These are phyloP conservation scores for Kryptopterus vitreolus DNA, from an alignment of 2,797 vertebrate genomes.

Conservation along the genomic window DNA sequence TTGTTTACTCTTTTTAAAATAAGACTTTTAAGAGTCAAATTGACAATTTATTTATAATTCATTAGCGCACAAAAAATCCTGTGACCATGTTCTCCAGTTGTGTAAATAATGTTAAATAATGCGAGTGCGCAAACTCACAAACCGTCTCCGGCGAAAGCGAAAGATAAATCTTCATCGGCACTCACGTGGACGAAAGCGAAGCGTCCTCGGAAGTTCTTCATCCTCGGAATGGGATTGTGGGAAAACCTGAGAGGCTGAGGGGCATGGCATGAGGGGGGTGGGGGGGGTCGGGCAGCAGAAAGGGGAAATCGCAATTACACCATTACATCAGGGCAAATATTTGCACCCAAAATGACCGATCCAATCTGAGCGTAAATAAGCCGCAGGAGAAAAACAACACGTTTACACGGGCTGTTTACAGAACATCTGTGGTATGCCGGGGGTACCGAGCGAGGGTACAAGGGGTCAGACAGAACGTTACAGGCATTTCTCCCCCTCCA, in stretches of 20 bases:
- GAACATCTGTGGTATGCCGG: conserved; percentile 50
- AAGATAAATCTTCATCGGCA: conserved; percentile 5
- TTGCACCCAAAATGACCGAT: conserved; percentile 53
- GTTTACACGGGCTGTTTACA: conserved; percentile 34
- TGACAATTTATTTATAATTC: neutral
- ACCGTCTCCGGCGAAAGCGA: conserved; percentile 2
- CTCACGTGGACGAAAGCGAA: neutral
- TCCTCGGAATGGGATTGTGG: neutral
- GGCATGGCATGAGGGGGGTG: conserved; percentile 39
- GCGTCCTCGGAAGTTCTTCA: neutral
- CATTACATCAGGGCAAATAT: conserved; percentile 49
- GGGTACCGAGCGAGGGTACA: conserved; percentile 41
- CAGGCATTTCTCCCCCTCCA: conserved; percentile 8
- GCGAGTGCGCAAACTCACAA: no score
- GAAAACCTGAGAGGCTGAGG: conserved; percentile 20
- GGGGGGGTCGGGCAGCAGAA: no score
- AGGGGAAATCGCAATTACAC: conserved; percentile 45
- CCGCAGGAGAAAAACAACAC: conserved; percentile 35
- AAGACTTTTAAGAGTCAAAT: neutral
- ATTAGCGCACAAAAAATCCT: neutral
- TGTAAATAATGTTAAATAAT: no score
- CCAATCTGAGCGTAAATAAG: conserved; percentile 50
- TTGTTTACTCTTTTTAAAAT: neutral
- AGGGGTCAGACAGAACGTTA: conserved; percentile 36
- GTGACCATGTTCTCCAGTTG: neutral